Evolutionary conservation across 2,797 vertebrate genomes (phyloP).

Genomic region (Enteromius mattozi): DNA sequence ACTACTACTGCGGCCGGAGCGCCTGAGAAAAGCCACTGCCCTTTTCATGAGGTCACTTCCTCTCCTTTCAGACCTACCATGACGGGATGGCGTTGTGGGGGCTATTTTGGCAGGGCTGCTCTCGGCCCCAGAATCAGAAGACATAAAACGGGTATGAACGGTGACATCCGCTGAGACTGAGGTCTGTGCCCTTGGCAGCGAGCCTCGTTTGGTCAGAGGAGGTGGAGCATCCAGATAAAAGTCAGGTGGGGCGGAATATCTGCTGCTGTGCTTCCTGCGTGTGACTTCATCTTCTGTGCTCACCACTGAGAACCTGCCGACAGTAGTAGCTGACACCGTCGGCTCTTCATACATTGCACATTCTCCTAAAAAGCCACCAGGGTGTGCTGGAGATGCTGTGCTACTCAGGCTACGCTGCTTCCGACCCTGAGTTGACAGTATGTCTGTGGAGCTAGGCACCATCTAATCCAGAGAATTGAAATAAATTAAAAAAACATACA

Average conservation of each 20-base stretch:
- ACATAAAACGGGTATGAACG: constrained; percentile 83
- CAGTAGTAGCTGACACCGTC: constrained; percentile 80
- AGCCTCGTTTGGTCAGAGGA: constrained; percentile 76
- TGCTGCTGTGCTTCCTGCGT: constrained; percentile 82
- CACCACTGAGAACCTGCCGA: constrained; percentile 93
- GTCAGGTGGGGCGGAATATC: constrained; percentile 92
- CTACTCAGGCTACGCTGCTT: constrained; percentile 80
- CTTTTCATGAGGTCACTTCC: constrained; percentile 92
- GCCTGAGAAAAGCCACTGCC: constrained; percentile 88
- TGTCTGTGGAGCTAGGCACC: constrained; percentile 74
- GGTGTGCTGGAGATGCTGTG: constrained; percentile 74
- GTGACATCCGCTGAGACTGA: constrained; percentile 85
- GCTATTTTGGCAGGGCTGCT: constrained; percentile 77
- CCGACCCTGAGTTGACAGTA: constrained; percentile 72
- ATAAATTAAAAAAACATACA: background rate
- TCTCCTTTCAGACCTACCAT: constrained; percentile 75
- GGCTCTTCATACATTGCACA: constrained; percentile 53
- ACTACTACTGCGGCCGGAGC: constrained; percentile 84
- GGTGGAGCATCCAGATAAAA: constrained; percentile 91
- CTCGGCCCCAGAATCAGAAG: constrained; percentile 87
- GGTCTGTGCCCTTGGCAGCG: constrained; percentile 80
- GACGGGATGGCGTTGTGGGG: constrained; percentile 71
- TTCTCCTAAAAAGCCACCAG: constrained; percentile 64
- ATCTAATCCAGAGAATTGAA: constrained; percentile 65
- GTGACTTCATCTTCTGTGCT: constrained; percentile 87